Conservation (phyloP, 2,888 invertebrate genomes). For the Vanessa cardui region DNA sequence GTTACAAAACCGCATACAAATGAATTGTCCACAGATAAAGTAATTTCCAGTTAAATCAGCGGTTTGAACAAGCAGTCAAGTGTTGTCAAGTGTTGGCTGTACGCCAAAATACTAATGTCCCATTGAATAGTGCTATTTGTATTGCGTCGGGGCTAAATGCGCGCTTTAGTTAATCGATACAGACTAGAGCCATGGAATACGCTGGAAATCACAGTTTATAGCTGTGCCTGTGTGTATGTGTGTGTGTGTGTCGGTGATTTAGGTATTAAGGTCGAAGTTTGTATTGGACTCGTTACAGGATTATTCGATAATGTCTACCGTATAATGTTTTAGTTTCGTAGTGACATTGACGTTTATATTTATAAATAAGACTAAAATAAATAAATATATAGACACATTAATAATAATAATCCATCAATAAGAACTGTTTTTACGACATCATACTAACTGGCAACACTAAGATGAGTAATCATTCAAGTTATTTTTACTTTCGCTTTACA, state of each 20-base stretch:
- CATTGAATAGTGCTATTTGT: constrained; percentile 80
- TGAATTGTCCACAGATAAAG: constrained; percentile 19
- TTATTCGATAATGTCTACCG: too few relatives aligned
- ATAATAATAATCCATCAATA: too few relatives aligned
- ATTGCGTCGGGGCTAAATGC: constrained; percentile 45
- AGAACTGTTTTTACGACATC: too few relatives aligned
- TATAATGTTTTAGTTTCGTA: too few relatives aligned
- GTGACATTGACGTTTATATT: too few relatives aligned
- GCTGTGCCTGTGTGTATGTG: not conserved
- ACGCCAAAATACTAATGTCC: constrained; percentile 78
- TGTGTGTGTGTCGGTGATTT: not conserved
- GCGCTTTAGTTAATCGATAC: constrained; percentile 20
- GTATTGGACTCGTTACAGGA: not conserved
- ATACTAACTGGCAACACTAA: too few relatives aligned
- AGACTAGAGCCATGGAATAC: constrained; percentile 15
- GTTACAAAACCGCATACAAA: constrained; percentile 2
- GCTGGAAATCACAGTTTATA: not conserved
- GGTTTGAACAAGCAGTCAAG: constrained; percentile 58
- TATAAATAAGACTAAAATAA: too few relatives aligned
- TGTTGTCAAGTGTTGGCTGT: constrained; percentile 63
- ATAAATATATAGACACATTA: too few relatives aligned
- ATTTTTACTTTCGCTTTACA: too few relatives aligned
- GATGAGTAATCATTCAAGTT: too few relatives aligned
- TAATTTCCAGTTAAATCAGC: constrained; percentile 37
- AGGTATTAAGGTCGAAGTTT: not conserved